Conservation (phyloP, 2,113 vertebrate genomes). For the Drymodes brunneopygia region DNA sequence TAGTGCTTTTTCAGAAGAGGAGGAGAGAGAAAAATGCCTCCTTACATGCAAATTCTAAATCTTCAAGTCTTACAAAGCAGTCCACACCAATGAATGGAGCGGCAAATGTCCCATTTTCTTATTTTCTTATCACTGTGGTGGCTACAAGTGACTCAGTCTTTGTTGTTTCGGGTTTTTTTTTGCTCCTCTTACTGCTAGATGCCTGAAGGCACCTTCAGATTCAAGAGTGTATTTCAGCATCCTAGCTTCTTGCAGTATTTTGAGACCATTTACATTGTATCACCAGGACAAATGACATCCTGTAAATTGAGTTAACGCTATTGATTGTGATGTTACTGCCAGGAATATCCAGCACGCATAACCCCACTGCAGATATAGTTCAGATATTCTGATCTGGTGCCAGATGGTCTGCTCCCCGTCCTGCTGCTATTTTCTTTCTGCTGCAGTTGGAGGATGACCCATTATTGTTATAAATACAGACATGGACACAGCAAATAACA, state of each 20-base stretch:
- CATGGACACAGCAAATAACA: not conserved
- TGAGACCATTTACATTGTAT: constrained; percentile 26
- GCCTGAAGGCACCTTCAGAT: not conserved
- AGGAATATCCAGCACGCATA: constrained; percentile 27
- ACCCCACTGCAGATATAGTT: constrained; percentile 20
- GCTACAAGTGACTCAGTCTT: not conserved
- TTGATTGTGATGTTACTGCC: constrained; percentile 46
- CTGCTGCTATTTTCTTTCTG: constrained; percentile 4
- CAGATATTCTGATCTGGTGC: constrained; percentile 34
- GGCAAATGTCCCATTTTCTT: not conserved
- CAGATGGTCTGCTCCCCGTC: constrained; percentile 20
- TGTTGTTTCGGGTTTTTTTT: not conserved
- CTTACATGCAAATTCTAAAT: not conserved
- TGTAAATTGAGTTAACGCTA: constrained; percentile 47
- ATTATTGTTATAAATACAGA: constrained; percentile 1
- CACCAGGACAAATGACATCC: not conserved
- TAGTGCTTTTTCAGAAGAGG: not conserved
- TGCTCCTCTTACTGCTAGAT: not conserved
- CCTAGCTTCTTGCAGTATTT: not conserved
- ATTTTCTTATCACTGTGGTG: not conserved
- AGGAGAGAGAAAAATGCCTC: not conserved
- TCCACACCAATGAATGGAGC: not conserved
- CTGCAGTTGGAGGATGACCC: not conserved
- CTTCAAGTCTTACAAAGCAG: not conserved
- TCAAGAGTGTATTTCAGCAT: not conserved